These are phyloP conservation scores for Phenganax subtilis DNA, from an alignment of 92 coral and sea anemone species.

Conservation along the genomic window DNA sequence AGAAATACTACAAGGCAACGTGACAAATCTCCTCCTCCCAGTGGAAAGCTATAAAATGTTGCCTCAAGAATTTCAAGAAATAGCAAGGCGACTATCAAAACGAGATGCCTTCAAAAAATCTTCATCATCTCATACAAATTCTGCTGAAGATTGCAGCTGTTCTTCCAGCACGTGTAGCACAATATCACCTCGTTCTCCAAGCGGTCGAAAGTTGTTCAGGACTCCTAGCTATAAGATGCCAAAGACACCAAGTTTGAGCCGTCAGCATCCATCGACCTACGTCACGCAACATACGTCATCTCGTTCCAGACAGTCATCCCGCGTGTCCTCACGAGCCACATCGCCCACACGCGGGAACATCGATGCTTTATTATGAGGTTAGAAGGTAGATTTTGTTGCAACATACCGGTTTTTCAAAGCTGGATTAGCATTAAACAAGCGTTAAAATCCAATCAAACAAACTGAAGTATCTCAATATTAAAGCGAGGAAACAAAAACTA, in stretches of 20 bases:
- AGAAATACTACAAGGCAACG: slow-evolving; percentile 4
- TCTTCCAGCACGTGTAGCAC: slow-evolving; percentile 49
- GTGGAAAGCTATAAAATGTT: slow-evolving; percentile 76
- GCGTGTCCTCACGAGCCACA: slow-evolving; percentile 73
- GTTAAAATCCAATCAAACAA: too few species aligned
- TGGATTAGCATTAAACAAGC: too few species aligned
- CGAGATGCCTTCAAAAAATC: slow-evolving; percentile 65
- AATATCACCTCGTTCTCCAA: slow-evolving; percentile 46
- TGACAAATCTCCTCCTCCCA: slow-evolving; percentile 61
- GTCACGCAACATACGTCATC: slow-evolving; percentile 76
- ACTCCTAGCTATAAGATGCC: slow-evolving; percentile 77
- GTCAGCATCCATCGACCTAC: slow-evolving; percentile 89
- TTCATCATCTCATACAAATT: slow-evolving; percentile 42
- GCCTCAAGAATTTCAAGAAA: slow-evolving; percentile 92
- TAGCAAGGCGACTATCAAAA: slow-evolving; percentile 84
- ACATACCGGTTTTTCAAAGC: neutral
- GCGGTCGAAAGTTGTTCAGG: slow-evolving; percentile 57
- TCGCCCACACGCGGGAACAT: slow-evolving; percentile 49
- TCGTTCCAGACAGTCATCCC: slow-evolving; percentile 72
- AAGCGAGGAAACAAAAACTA: too few species aligned
- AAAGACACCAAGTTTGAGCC: slow-evolving; percentile 76
- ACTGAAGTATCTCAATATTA: too few species aligned
- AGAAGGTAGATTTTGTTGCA: neutral
- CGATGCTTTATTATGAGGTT: neutral
- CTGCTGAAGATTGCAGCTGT: slow-evolving; percentile 43